Conservation (phyloP, 92 coral and sea anemone species). For the Plumapathes pennacea region DNA sequence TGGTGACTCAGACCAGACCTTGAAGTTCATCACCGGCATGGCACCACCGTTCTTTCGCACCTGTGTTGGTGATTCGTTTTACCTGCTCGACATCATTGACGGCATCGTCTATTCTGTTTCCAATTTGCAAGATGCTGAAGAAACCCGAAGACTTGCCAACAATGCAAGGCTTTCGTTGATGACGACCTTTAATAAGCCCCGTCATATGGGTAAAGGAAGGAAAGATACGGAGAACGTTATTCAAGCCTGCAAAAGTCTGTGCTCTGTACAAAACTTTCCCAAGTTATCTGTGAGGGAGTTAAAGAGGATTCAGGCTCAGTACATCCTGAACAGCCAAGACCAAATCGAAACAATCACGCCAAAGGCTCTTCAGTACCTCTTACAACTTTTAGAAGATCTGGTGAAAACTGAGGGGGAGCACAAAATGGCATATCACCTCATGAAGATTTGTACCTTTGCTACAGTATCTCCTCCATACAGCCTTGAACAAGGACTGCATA, state of each 20-base stretch:
- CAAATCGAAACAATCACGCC: conserved; percentile 30
- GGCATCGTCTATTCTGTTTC: conserved; percentile 55
- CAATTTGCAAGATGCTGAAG: conserved; percentile 58
- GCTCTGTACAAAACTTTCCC: conserved; percentile 60
- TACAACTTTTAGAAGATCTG: conserved; percentile 65
- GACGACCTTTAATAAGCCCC: conserved; percentile 26
- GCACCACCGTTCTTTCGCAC: conserved; percentile 75
- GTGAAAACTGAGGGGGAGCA: conserved; percentile 45
- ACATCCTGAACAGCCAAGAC: conserved; percentile 37
- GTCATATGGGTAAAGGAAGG: not conserved
- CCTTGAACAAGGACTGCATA: conserved; percentile 64
- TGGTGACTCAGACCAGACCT: conserved; percentile 57
- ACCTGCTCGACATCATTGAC: conserved; percentile 72
- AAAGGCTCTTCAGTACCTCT: conserved; percentile 42
- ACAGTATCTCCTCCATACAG: conserved; percentile 59
- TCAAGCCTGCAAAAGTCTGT: conserved; percentile 49
- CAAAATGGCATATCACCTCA: conserved; percentile 57
- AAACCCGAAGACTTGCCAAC: conserved; percentile 48
- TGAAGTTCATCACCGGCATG: conserved; percentile 44
- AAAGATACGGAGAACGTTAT: conserved; percentile 49
- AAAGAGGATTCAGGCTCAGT: conserved; percentile 72
- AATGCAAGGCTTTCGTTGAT: conserved; percentile 47
- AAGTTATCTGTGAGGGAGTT: conserved; percentile 50
- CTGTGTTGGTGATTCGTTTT: conserved; percentile 67
- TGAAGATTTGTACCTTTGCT: conserved; percentile 61